phyloP scores from a whole-genome alignment of 2,797 vertebrate genomes.

The Argya squamiceps region DNA sequence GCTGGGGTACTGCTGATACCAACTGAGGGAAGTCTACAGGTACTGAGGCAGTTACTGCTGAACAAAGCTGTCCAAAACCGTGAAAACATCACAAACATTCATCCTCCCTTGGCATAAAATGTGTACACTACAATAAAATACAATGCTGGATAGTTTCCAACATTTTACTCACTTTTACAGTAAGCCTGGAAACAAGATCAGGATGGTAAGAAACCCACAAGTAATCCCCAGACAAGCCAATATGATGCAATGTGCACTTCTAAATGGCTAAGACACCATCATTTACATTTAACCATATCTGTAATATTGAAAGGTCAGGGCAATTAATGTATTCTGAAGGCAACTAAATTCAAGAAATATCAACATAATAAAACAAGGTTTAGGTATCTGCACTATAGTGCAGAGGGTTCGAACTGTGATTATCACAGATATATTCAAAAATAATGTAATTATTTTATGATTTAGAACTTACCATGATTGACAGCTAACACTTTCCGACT shows the following conservation, averaged over 20 bases:
- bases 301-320: not conserved
- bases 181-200: not conserved
- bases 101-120: not conserved
- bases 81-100: not conserved
- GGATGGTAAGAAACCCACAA: not conserved
- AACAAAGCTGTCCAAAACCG: not conserved
- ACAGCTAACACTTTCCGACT: constrained; percentile 95
- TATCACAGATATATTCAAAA: not conserved
- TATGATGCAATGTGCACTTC: not conserved
- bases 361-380: not conserved
- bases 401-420: not conserved
- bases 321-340: not conserved
- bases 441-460: not conserved
- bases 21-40: not conserved
- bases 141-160: not conserved
- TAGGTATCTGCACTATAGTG: not conserved
- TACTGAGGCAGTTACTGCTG: not conserved
- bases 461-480: constrained; percentile 89
- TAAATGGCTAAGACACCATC: not conserved
- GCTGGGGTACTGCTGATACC: not conserved
- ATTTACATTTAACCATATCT: not conserved
- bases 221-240: not conserved
- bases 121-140: not conserved
- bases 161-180: not conserved
- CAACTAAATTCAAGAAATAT: not conserved